Evolutionary conservation across 1,140 invertebrate genomes (phyloP).

Genomic region (Aphidius ervi): DNA sequence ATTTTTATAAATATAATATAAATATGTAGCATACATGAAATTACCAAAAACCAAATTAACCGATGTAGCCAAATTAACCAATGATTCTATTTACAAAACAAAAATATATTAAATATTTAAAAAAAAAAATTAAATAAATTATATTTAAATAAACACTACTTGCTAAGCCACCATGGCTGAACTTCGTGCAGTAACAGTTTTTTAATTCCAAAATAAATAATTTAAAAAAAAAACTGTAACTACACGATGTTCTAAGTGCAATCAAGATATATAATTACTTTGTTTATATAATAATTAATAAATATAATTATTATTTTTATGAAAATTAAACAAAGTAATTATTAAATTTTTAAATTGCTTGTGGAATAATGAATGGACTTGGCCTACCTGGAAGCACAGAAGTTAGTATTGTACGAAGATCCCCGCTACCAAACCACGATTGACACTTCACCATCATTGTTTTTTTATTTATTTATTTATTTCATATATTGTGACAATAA

Average conservation of each 20-base stretch:
- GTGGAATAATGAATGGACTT: constrained; percentile 54
- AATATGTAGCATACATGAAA: constrained; percentile 28
- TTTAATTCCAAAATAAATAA: constrained; percentile 2
- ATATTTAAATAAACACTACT: constrained; percentile 27
- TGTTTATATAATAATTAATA: not conserved
- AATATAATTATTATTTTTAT: constrained; percentile 8
- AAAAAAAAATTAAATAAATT: not conserved
- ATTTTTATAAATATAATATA: too few species aligned
- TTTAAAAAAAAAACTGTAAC: not conserved
- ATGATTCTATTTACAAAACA: constrained; percentile 31
- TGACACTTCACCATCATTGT: constrained; percentile 51
- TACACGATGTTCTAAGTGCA: constrained; percentile 12
- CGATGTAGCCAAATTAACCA: constrained; percentile 26
- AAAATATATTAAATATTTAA: constrained; percentile 9
- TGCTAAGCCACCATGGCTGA: constrained; percentile 33
- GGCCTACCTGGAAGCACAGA: constrained; percentile 56
- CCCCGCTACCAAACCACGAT: constrained; percentile 53
- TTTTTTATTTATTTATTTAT: constrained; percentile 8
- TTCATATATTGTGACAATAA: constrained; percentile 17
- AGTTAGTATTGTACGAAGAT: constrained; percentile 55
- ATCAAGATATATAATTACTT: constrained; percentile 9
- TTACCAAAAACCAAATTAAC: constrained; percentile 39
- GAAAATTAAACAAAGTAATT: not conserved
- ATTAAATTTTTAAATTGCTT: constrained; percentile 18
- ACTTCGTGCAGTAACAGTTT: constrained; percentile 24